Evolutionary conservation across 2,888 invertebrate genomes (phyloP), one percentile per base, ranked within the genome.

Genomic region (Meloe dianella): DNA sequence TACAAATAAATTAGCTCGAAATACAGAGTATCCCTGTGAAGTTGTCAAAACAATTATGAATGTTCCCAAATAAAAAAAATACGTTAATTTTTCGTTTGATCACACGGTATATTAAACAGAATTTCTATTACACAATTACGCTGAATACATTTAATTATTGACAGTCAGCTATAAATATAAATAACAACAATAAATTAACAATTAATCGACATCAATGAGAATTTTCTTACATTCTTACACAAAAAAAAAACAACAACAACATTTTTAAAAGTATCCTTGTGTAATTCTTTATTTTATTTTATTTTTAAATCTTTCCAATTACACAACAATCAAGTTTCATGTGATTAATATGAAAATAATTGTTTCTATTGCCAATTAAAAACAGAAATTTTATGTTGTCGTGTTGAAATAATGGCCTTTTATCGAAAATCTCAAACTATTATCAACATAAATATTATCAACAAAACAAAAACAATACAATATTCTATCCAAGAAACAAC

Each of bases 371-470:
- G 10, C 6, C 14, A 47, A 17, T 47, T 22, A 22, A 17, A 22
- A n/a, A n/a, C n/a, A 3, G 10, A 51, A 17, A 51, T 12, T 22
- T 7, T 22, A 22, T 22, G 6, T 10, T 22, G 22, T 51, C 51
- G 22, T 51, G 22, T 22, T 4, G 20, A 17, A 47, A 7, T n/a
- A 12, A 12, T 20, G 10, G 20, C 9, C 10, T 51, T 51, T 2
- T 22, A 22, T 22, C 12, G 9, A 54, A 54, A 6, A 54, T 22
- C 24, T 54, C 5, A 20, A n/a, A 12, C 1, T 54, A 54, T 54
- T 22, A 54, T 24, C 5, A 54, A 24, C 22, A 54, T 54, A 54
- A 54, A 24, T 54, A 54, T 54, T 54, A 54, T 54, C 20, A 24
- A 54, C 22, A 54, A 41, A n/a, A n/a, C n/a, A n/a, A n/a, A n/a